Conservation (phyloP, 2,888 invertebrate genomes). For the Frankliniella fusca region DNA sequence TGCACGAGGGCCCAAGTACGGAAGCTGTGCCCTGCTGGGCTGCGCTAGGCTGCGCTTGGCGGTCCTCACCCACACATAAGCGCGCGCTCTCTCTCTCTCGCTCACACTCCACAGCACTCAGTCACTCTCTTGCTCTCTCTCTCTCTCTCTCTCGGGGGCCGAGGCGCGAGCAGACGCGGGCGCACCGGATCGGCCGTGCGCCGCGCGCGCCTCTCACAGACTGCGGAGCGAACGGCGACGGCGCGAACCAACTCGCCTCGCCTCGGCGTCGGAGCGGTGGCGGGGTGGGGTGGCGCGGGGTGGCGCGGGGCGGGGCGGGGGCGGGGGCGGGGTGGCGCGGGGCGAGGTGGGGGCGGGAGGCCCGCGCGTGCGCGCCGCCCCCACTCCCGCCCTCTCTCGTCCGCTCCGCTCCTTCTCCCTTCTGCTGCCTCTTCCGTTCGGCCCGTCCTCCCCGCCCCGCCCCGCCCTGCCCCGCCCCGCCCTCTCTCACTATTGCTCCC, state of each 20-base stretch:
- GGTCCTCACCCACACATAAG: neutral
- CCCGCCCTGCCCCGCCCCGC: neutral
- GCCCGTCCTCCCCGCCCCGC: neutral
- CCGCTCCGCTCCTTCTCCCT: neutral
- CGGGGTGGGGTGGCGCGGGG: neutral
- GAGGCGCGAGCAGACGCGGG: neutral
- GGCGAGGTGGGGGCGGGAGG: neutral
- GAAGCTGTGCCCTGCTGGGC: no score
- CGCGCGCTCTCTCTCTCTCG: neutral
- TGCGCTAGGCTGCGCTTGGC: no score
- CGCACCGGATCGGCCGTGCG: neutral
- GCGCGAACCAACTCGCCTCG: conserved; percentile 9
- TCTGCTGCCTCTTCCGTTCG: conserved; percentile 17
- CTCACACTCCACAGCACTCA: neutral
- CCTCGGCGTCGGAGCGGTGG: neutral
- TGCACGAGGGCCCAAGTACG: neutral
- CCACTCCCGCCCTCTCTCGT: conserved; percentile 4
- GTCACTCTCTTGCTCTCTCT: neutral
- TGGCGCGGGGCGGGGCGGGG: neutral
- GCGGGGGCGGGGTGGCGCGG: neutral
- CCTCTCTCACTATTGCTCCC: neutral
- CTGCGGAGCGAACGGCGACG: conserved; percentile 7
- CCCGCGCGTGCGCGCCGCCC: neutral
- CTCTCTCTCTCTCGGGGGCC: neutral
- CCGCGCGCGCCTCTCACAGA: conserved; percentile 4